These are phyloP conservation scores for Eumeta japonica DNA, from an alignment of 1,140 invertebrate species.

Conservation along the genomic window DNA sequence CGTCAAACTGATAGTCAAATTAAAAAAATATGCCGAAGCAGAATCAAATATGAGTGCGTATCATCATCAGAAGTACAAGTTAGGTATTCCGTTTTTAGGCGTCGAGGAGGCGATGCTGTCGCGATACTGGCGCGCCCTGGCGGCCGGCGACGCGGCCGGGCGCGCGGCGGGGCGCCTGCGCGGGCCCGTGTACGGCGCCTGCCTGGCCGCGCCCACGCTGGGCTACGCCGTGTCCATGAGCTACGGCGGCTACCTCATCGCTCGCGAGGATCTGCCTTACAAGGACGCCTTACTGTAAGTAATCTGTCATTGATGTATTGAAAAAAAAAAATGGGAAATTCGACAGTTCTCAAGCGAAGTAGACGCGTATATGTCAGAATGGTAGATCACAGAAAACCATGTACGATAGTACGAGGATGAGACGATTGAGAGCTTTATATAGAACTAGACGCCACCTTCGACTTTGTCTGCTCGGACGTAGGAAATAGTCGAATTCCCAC, in stretches of 20 bases:
- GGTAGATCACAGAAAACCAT: too few species aligned
- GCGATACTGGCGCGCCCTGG: constrained; percentile 51
- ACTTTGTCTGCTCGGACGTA: too few species aligned
- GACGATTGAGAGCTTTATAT: too few species aligned
- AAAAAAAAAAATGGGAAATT: too few species aligned
- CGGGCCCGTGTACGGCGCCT: constrained; percentile 69
- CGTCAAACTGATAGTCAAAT: too few species aligned
- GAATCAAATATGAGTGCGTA: neutral
- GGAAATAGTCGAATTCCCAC: too few species aligned
- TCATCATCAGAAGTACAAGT: neutral
- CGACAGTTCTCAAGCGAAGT: too few species aligned
- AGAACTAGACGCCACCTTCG: too few species aligned
- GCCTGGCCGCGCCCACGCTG: constrained; percentile 69
- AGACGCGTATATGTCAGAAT: too few species aligned
- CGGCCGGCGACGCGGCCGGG: too few species aligned
- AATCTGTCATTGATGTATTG: neutral
- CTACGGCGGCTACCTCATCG: constrained; percentile 73
- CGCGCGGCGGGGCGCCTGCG: constrained; percentile 63
- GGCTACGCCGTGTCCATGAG: constrained; percentile 72
- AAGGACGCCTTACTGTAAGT: constrained; percentile 73
- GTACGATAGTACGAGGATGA: too few species aligned
- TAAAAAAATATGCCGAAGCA: too few species aligned
- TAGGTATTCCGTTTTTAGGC: constrained; percentile 22
- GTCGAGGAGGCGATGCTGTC: constrained; percentile 59
- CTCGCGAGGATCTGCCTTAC: constrained; percentile 62